Conservation (phyloP, 2,113 vertebrate species). For the Petroica traversi region DNA sequence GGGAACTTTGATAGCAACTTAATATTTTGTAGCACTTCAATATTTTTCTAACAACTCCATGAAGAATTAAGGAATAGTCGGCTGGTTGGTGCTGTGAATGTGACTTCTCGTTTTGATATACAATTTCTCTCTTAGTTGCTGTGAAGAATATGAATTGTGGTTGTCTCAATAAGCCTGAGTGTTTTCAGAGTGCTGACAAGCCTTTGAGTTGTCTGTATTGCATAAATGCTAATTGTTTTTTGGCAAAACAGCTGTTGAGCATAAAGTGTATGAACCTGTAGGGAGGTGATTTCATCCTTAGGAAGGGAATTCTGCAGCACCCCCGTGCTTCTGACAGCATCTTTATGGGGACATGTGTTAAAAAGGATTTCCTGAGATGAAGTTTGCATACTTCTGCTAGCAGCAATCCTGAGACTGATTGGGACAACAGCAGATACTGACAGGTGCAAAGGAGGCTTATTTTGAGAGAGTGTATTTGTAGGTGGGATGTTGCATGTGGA, state of each 20-base stretch:
- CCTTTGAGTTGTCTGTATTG: not conserved
- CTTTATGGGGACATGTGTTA: not conserved
- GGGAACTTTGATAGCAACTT: not conserved
- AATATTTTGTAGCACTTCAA: not conserved
- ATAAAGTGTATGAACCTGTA: not conserved
- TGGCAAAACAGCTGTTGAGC: not conserved
- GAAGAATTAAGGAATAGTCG: not conserved
- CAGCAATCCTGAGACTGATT: rapidly evolving
- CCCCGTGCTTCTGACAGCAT: not conserved
- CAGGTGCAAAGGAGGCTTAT: not conserved
- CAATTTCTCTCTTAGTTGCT: not conserved
- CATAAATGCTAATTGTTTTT: not conserved
- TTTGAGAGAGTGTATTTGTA: not conserved
- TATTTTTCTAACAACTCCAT: not conserved
- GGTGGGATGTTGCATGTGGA: not conserved
- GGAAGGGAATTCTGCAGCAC: not conserved
- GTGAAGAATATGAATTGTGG: not conserved
- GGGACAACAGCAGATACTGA: not conserved
- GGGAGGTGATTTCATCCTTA: not conserved
- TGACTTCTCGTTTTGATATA: not conserved
- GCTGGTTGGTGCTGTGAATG: rapidly evolving
- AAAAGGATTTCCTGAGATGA: not conserved
- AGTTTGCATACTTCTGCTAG: not conserved
- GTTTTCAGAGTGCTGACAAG: not conserved
- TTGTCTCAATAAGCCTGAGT: not conserved